phyloP scores from a whole-genome alignment of 2,113 vertebrate species.

The Pteruthius melanotis region DNA sequence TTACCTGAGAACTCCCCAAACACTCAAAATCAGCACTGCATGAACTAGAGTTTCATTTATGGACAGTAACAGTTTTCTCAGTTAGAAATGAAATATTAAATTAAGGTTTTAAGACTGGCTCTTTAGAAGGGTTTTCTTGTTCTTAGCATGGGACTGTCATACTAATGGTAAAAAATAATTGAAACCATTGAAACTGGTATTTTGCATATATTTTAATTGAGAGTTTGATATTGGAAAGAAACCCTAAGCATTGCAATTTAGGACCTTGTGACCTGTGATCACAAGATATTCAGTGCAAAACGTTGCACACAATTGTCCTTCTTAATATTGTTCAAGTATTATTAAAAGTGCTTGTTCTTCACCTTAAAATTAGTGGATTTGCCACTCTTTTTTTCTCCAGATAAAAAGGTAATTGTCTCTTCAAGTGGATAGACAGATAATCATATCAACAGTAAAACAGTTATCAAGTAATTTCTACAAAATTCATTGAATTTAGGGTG shows the following conservation, averaged over 20 bases:
- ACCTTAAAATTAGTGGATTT: background rate
- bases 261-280: background rate
- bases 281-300: background rate
- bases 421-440: background rate
- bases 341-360: background rate
- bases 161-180: background rate
- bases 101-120: background rate
- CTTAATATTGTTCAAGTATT: background rate
- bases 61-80: background rate
- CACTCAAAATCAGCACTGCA: background rate
- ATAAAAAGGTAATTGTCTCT: background rate
- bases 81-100: background rate
- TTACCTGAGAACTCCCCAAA: background rate
- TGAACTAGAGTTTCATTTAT: background rate
- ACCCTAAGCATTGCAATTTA: background rate
- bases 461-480: background rate
- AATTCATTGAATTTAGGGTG: background rate
- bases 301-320: background rate
- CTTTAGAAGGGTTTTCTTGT: background rate
- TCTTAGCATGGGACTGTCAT: background rate
- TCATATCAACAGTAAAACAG: background rate
- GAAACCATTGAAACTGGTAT: background rate
- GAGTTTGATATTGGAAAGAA: background rate
- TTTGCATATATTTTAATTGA: background rate
- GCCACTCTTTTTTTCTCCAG: background rate